Evolutionary conservation across 2,888 invertebrate genomes (phyloP), one percentile per base, ranked within the genome.

Genomic region (Agrypnus murinus): DNA sequence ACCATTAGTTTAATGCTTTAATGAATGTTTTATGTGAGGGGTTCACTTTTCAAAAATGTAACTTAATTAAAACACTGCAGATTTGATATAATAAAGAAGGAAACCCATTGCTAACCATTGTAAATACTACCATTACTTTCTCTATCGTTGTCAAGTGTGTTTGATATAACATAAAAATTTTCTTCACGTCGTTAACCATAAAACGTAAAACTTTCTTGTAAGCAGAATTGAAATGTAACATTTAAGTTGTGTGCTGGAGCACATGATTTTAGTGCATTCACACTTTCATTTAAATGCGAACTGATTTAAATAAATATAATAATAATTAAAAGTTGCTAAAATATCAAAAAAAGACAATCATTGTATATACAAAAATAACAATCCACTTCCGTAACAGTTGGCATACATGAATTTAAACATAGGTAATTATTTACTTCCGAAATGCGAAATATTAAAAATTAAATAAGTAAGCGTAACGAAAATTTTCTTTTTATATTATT

Each of bases 261-360:
- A n/a, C n/a, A 57, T 65, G 57, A 25, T 57, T 58, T 58, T 36
- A 57, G 40, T 45, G 19, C 58, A 57, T 34, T 38, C 36, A 14
- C 53, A 67, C 67, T 67, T 67, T 67, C 67, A 67, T 67, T 67
- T 67, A 50, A 43, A 64, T 55, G 45, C 40, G 14, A 59, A 17
- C 25, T 31, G 40, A 12, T 38, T 10, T 38, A 12, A 10, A 25
- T 25, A 25, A 25, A 25, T n/a, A n/a, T 36, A 36, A 36, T 36
- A 36, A 9, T 38, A 12, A 38, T n/a, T 38, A 38, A 38, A 3
- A 12, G 10, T 38, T 38, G n/a, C 4, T 2, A n/a, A n/a, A 38
- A n/a, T 38, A 36, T 36, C 36, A 12, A n/a, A 6, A 40, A 40
- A 40, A 40, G n/a, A n/a, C 2, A 12, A n/a, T 36, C 9, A 36